phyloP scores from a whole-genome alignment of 2,113 vertebrate genomes.

The Piaya cayana region DNA sequence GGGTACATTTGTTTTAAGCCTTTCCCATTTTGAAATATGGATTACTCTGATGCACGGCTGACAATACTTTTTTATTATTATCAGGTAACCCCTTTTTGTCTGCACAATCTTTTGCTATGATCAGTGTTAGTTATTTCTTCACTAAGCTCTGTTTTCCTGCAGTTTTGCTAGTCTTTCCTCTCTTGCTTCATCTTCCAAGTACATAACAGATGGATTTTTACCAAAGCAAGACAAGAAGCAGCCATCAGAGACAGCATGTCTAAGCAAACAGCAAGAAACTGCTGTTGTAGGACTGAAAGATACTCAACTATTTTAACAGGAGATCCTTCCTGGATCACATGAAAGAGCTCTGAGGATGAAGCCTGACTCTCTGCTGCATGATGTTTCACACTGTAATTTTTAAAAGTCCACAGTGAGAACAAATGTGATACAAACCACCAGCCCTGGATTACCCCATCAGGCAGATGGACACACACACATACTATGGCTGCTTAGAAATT shows the following conservation, averaged over 20 bases:
- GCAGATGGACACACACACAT: too few species aligned
- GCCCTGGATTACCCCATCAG: not conserved
- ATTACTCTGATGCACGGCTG: not conserved
- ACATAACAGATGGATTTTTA: slow-evolving; percentile 32
- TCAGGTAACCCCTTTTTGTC: not conserved
- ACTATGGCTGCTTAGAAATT: not conserved
- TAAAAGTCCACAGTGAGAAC: not conserved
- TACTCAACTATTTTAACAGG: not conserved
- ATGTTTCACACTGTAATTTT: not conserved
- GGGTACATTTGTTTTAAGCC: not conserved
- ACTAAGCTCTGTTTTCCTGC: not conserved
- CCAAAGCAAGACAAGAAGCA: slow-evolving; percentile 33
- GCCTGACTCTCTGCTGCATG: not conserved
- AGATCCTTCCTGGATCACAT: not conserved
- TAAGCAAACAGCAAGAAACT: slow-evolving; percentile 35
- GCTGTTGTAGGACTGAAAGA: not conserved
- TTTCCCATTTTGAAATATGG: not conserved
- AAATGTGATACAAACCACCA: not conserved
- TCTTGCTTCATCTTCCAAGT: not conserved
- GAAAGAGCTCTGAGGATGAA: not conserved
- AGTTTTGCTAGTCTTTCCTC: not conserved
- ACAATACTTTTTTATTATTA: not conserved
- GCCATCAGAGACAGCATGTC: slow-evolving; percentile 23
- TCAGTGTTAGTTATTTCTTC: not conserved
- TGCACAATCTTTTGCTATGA: not conserved